Evolutionary conservation across 2,888 invertebrate genomes (phyloP).

Genomic region (Spisula subtruncata): DNA sequence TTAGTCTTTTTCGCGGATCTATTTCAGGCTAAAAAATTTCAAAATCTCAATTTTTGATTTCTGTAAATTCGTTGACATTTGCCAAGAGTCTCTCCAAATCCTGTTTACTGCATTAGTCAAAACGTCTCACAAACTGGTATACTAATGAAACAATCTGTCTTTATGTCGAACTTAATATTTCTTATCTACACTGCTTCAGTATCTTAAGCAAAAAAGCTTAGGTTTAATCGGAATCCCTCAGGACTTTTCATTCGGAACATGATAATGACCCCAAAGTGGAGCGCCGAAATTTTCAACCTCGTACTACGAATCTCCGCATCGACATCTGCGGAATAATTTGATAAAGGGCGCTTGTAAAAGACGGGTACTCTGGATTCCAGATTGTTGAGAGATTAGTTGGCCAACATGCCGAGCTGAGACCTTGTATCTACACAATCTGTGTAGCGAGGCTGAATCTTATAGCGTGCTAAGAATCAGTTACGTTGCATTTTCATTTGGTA

Average conservation of each 20-base stretch:
- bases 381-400: constrained; percentile 49
- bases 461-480: constrained; percentile 22
- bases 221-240: constrained; percentile 42
- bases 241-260: constrained; percentile 34
- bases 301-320: constrained; percentile 46
- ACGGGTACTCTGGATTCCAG: constrained; percentile 44
- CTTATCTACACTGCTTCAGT: constrained; percentile 35
- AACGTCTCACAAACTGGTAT: constrained; percentile 40
- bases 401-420: constrained; percentile 49
- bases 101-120: constrained; percentile 33
- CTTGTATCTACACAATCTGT: constrained; percentile 42
- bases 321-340: constrained; percentile 59
- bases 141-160: constrained; percentile 62
- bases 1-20: neutral
- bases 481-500: constrained; percentile 27
- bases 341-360: constrained; percentile 63
- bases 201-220: constrained; percentile 41
- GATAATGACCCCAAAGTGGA: constrained; percentile 41
- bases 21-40: neutral
- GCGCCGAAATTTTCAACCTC: constrained; percentile 30
- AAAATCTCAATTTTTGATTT: constrained; percentile 6
- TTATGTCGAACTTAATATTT: constrained; percentile 55
- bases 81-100: constrained; percentile 26
- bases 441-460: constrained; percentile 31
- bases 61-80: constrained; percentile 14